Percentiles rank a stretch among this genome's conserved stretches.
phyloP scores from a whole-genome alignment of 37 sponge, comb jelly and placozoan genomes.

The Chondrosia reniformis region DNA sequence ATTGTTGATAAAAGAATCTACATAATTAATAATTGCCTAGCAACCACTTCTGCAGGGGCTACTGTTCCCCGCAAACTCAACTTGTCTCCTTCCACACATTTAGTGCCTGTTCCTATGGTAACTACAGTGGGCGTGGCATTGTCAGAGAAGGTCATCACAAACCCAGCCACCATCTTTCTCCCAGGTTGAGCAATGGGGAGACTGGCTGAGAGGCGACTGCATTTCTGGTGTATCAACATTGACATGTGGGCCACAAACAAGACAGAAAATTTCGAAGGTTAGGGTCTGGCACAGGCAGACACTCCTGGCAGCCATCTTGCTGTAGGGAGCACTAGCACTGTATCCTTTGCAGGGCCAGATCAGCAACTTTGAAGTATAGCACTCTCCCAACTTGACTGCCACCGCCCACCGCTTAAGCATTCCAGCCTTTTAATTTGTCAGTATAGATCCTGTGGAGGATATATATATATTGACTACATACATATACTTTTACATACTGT shows the following conservation, averaged over 20 bases:
- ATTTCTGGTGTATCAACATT: slow-evolving; percentile 35
- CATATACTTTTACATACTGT: too few relatives aligned
- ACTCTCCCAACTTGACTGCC: too few relatives aligned
- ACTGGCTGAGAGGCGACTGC: slow-evolving; percentile 38
- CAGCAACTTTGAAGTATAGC: slow-evolving; percentile 90
- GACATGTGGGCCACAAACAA: too few relatives aligned
- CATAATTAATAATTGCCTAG: slow-evolving; percentile 77
- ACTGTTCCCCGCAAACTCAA: slow-evolving; percentile 79
- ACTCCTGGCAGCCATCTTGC: neutral
- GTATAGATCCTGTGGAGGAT: too few relatives aligned
- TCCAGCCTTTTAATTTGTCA: too few relatives aligned
- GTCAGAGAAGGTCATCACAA: slow-evolving; percentile 57
- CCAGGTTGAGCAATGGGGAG: slow-evolving; percentile 57
- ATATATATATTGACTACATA: too few relatives aligned
- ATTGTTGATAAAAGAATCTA: slow-evolving; percentile 72
- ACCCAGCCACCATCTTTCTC: slow-evolving; percentile 80
- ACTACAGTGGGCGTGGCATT: slow-evolving; percentile 41
- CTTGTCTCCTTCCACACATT: slow-evolving; percentile 74
- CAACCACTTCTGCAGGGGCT: slow-evolving; percentile 90
- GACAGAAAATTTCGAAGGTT: too few relatives aligned
- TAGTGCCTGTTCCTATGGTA: slow-evolving; percentile 89
- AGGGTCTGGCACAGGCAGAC: too few relatives aligned
- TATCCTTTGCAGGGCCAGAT: slow-evolving; percentile 61
- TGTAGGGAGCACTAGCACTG: slow-evolving; percentile 4
- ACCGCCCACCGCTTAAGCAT: too few relatives aligned